These are phyloP conservation scores for Pachyuromys duprasi DNA, from an alignment of 2,797 vertebrate species.

Conservation along the genomic window DNA sequence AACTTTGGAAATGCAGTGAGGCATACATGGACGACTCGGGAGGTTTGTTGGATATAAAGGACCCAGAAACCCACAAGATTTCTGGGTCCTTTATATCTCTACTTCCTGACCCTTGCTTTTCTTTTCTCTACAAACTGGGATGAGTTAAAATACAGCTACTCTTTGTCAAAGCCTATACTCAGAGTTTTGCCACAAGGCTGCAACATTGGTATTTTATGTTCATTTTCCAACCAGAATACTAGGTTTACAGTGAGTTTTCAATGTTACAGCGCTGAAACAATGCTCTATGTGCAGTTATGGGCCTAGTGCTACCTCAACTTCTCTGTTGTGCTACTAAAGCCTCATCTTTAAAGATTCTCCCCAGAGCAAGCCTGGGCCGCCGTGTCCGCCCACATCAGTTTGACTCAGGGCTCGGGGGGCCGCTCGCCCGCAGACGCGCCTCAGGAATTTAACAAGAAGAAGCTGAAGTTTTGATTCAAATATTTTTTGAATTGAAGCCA, in stretches of 20 bases:
- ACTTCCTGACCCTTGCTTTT: constrained; percentile 34
- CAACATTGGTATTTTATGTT: background rate
- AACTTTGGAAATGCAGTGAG: constrained; percentile 35
- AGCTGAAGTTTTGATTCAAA: constrained; percentile 6
- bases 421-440: no score
- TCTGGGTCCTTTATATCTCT: background rate
- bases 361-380: no score
- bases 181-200: background rate
- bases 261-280: background rate
- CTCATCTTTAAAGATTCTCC: background rate
- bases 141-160: background rate
- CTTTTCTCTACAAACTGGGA: background rate
- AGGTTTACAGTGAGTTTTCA: background rate
- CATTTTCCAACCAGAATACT: background rate
- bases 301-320: background rate
- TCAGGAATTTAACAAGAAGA: constrained; percentile 76
- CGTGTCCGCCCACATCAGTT: no score
- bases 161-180: background rate
- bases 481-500: constrained; percentile 31
- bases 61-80: background rate
- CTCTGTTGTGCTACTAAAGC: background rate
- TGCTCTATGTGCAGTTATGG: background rate
- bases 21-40: background rate
- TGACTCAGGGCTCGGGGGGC: no score
- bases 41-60: background rate